These are phyloP conservation scores for Cyclopterus lumpus DNA, from an alignment of 2,797 vertebrate genomes.

Conservation along the genomic window DNA sequence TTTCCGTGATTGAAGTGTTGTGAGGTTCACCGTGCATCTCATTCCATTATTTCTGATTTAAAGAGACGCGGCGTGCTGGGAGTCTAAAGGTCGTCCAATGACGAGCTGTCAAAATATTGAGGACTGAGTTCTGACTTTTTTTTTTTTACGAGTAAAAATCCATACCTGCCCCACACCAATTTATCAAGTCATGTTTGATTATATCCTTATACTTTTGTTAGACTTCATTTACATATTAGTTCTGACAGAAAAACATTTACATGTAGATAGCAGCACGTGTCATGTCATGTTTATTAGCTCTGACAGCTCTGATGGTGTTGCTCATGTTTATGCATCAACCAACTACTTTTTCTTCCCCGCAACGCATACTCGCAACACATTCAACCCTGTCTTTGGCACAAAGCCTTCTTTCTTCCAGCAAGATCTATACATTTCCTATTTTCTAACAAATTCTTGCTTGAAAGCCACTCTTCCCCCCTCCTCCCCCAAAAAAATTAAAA, in stretches of 20 bases:
- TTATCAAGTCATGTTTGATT: constrained; percentile 69
- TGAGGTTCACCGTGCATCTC: constrained; percentile 26
- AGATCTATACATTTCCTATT: constrained; percentile 60
- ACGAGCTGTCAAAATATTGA: constrained; percentile 76
- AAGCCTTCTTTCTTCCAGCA: constrained; percentile 59
- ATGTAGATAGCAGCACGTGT: constrained; percentile 39
- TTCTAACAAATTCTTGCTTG: constrained; percentile 35
- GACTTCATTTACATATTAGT: constrained; percentile 45
- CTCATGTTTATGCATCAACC: constrained; percentile 27
- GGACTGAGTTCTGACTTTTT: constrained; percentile 57
- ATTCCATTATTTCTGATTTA: constrained; percentile 63
- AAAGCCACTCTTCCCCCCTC: constrained; percentile 28
- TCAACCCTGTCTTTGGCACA: constrained; percentile 51
- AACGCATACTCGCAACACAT: constrained; percentile 33
- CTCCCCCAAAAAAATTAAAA: constrained; percentile 6
- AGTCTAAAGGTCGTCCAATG: constrained; percentile 63
- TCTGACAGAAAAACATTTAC: constrained; percentile 13
- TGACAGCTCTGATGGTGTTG: constrained; percentile 34
- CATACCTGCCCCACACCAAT: constrained; percentile 52
- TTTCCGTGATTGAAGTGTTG: constrained; percentile 31
- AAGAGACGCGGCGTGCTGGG: constrained; percentile 39
- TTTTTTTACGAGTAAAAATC: constrained; percentile 51
- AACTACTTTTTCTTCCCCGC: constrained; percentile 18
- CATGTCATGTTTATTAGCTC: constrained; percentile 25
- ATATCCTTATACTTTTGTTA: constrained; percentile 19